phyloP scores from a whole-genome alignment of 1,140 invertebrate species.

The Solenopsis fugax region DNA sequence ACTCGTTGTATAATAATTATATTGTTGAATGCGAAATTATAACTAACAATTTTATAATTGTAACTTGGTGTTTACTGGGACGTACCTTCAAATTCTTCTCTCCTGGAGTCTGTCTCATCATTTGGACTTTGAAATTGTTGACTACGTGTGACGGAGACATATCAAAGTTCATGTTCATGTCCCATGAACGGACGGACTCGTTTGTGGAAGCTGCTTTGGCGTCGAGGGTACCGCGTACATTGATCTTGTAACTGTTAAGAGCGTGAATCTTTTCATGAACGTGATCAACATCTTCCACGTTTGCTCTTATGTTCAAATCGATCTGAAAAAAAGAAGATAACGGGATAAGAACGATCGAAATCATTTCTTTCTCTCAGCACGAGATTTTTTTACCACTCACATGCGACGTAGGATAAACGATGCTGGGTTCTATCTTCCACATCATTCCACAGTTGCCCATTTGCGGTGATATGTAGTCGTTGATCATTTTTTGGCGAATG shows the following conservation, averaged over 20 bases:
- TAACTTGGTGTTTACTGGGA: too few species aligned
- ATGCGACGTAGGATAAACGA: conserved; percentile 70
- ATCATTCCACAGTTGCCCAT: conserved; percentile 73
- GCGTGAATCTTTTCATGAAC: conserved; percentile 21
- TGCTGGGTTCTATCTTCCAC: conserved; percentile 74
- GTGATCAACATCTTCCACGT: conserved; percentile 62
- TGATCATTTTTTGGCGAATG: conserved; percentile 64
- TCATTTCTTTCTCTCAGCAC: not conserved
- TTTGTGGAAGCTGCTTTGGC: conserved; percentile 71
- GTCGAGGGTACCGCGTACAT: conserved; percentile 73
- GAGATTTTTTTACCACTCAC: conserved; percentile 53
- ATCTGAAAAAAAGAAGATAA: conserved; percentile 62
- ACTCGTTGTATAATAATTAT: too few species aligned
- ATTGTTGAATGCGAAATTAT: too few species aligned
- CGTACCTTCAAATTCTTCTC: conserved; percentile 80
- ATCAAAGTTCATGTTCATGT: conserved; percentile 79
- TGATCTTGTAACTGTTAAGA: conserved; percentile 63
- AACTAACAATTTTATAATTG: too few species aligned
- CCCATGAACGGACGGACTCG: conserved; percentile 77
- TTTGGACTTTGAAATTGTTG: conserved; percentile 76
- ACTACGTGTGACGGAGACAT: conserved; percentile 74
- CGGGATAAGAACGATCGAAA: not conserved
- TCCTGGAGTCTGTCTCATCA: conserved; percentile 79
- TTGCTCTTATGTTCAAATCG: conserved; percentile 70
- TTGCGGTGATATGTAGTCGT: conserved; percentile 69